Conservation (phyloP, 2,888 invertebrate genomes). For the Epinotia ramella region DNA sequence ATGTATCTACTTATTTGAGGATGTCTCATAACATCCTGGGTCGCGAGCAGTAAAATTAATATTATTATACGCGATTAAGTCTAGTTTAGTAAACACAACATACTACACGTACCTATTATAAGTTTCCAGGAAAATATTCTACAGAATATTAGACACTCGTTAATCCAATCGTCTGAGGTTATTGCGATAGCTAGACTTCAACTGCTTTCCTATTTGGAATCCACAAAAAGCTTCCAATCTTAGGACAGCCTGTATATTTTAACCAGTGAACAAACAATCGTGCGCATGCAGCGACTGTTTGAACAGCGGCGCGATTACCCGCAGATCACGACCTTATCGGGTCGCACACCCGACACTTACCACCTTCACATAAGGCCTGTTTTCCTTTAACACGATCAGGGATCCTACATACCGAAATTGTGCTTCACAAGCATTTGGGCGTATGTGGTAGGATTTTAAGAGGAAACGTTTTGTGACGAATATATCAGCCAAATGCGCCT, state of each 20-base stretch:
- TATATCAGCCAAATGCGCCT: no score
- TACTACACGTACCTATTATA: no score
- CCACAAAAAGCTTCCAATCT: background rate
- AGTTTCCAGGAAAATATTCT: no score
- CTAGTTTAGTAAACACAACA: no score
- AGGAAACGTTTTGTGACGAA: no score
- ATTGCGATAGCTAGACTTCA: no score
- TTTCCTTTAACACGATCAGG: background rate
- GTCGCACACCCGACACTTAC: slow-evolving; percentile 11
- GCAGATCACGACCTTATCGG: slow-evolving; percentile 61
- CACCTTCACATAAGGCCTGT: slow-evolving; percentile 5
- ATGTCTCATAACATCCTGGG: no score
- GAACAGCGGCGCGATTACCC: slow-evolving; percentile 71
- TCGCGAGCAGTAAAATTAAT: no score
- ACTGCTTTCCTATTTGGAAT: background rate
- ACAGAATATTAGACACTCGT: no score
- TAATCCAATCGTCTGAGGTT: no score
- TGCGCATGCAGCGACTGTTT: slow-evolving; percentile 68
- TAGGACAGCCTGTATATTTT: slow-evolving; percentile 53
- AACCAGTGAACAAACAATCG: slow-evolving; percentile 60
- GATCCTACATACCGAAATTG: background rate
- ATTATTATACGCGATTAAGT: no score
- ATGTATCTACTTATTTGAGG: no score
- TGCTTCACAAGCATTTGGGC: background rate
- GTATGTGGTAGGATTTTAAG: background rate